A percentile compares a stretch with the other conserved stretches of the same genome.
Conservation (phyloP, 2,113 vertebrate genomes). For the Myodes glareolus region DNA sequence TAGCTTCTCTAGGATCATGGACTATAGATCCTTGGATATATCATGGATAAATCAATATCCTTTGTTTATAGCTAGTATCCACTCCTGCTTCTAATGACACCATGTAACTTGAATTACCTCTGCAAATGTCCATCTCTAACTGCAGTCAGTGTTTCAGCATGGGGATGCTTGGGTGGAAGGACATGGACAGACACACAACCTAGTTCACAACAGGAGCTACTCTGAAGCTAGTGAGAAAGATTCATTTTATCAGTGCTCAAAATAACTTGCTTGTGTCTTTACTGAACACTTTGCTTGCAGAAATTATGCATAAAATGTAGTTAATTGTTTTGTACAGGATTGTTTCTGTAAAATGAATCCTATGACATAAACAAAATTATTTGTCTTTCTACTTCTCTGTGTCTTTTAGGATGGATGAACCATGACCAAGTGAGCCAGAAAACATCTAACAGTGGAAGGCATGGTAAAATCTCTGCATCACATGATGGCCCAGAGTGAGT, state of each 20-base stretch:
- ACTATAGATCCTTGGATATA: too few relatives aligned
- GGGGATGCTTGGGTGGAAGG: background rate
- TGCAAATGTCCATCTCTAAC: background rate
- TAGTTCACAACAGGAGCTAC: background rate
- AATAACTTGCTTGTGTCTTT: background rate
- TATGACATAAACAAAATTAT: background rate
- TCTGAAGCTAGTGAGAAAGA: background rate
- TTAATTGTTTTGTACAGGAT: background rate
- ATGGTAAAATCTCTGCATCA: background rate
- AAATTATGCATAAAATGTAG: background rate
- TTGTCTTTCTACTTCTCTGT: background rate
- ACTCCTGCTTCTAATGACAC: background rate
- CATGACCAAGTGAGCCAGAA: background rate
- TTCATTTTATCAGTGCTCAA: background rate
- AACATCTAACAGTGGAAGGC: background rate
- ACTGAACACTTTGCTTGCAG: background rate
- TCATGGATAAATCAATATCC: too few relatives aligned
- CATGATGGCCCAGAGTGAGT: background rate
- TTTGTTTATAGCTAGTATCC: too few relatives aligned
- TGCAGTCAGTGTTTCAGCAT: background rate
- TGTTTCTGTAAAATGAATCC: background rate
- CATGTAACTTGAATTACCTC: background rate
- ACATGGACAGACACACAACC: background rate
- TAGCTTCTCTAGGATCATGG: too few relatives aligned
- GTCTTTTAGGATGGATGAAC: background rate